A percentile compares a stretch with the other conserved stretches of the same genome.
Evolutionary conservation across 2,113 vertebrate species (phyloP).

Genomic region (Mormoops blainvillei): DNA sequence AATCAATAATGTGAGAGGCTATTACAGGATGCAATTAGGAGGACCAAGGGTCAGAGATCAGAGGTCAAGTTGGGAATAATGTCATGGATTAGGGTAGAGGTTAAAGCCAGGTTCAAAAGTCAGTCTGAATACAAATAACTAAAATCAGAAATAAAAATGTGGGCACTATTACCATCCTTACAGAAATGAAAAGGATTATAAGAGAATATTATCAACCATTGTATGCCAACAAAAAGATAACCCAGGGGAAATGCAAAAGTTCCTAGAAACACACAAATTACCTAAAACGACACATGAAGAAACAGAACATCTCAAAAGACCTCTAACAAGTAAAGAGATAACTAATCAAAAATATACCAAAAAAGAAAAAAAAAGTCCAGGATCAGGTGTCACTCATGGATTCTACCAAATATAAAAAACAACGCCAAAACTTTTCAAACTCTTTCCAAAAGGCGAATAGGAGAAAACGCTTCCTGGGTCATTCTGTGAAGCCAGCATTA

Average conservation of each 20-base stretch:
- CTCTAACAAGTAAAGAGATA: background rate
- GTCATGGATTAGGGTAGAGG: background rate
- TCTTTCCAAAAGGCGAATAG: background rate
- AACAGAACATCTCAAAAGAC: background rate
- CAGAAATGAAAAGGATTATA: background rate
- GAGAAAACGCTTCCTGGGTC: background rate
- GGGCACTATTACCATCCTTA: background rate
- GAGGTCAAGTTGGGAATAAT: background rate
- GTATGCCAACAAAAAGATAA: background rate
- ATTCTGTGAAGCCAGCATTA: background rate
- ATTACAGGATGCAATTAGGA: background rate
- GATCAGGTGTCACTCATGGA: background rate
- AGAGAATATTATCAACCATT: background rate
- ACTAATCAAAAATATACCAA: background rate
- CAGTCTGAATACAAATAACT: background rate
- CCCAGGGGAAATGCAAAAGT: background rate
- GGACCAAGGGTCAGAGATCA: background rate
- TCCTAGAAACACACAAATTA: background rate
- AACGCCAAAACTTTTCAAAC: background rate
- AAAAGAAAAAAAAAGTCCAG: background rate
- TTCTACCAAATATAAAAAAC: background rate
- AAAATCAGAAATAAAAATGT: background rate
- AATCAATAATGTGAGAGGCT: background rate
- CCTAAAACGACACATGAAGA: background rate
- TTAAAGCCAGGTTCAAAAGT: background rate